These are phyloP conservation scores for Vidua chalybeata DNA, from an alignment of 2,113 vertebrate species.

Conservation along the genomic window DNA sequence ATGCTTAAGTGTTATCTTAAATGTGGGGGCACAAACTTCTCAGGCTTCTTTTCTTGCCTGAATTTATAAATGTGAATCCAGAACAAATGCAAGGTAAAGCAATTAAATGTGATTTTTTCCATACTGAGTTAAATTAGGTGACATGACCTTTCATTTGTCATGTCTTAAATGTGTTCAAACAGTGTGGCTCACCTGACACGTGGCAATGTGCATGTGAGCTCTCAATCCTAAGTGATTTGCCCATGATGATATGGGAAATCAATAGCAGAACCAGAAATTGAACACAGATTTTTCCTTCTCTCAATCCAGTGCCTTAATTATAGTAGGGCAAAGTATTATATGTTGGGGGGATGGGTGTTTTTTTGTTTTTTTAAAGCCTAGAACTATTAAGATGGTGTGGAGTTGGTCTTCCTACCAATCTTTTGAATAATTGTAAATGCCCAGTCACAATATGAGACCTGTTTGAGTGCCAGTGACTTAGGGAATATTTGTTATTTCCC, in stretches of 20 bases:
- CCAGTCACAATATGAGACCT: constrained; percentile 54
- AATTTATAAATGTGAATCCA: neutral
- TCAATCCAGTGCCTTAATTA: constrained; percentile 68
- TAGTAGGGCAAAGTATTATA: constrained; percentile 42
- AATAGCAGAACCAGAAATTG: constrained; percentile 65
- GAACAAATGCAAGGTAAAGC: neutral
- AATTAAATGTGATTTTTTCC: neutral
- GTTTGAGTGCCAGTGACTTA: constrained; percentile 60
- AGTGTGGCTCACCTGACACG: neutral
- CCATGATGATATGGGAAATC: neutral
- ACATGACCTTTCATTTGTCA: neutral
- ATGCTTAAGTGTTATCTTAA: constrained; percentile 1
- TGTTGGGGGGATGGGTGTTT: neutral
- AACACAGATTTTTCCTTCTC: constrained; percentile 67
- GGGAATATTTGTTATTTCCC: constrained; percentile 60
- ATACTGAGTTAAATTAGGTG: neutral
- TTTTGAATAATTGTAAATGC: constrained; percentile 37
- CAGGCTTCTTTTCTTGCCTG: neutral
- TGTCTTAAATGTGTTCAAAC: neutral
- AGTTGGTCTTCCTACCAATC: constrained; percentile 51
- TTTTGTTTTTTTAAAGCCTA: constrained; percentile 4
- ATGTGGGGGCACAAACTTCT: neutral
- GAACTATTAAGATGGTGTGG: constrained; percentile 30
- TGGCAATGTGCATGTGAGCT: neutral
- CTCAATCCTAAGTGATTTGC: neutral